These are phyloP conservation scores for Podargus strigoides DNA, from an alignment of 2,797 vertebrate genomes.

Conservation along the genomic window DNA sequence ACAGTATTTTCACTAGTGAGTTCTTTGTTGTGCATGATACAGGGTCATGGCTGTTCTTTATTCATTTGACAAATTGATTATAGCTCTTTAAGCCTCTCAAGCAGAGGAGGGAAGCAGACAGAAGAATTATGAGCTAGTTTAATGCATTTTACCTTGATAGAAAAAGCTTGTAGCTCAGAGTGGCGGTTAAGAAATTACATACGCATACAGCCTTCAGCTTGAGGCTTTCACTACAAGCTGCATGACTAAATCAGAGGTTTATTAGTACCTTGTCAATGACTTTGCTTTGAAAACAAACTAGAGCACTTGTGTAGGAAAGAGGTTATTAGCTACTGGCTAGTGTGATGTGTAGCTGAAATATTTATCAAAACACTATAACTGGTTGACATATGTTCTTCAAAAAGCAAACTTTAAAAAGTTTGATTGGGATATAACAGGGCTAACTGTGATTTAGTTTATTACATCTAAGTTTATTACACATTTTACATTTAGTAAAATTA, in stretches of 20 bases:
- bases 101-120: slow-evolving; percentile 65
- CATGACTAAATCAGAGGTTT: slow-evolving; percentile 18
- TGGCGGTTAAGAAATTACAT: slow-evolving; percentile 37
- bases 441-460: not conserved
- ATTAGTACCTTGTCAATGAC: slow-evolving; percentile 7
- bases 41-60: slow-evolving; percentile 47
- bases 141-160: slow-evolving; percentile 63
- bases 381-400: not conserved
- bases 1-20: slow-evolving; percentile 40
- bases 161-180: slow-evolving; percentile 42
- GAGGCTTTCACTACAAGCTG: slow-evolving; percentile 31
- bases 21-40: slow-evolving; percentile 40
- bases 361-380: not conserved
- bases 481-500: not conserved
- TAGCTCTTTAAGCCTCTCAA: slow-evolving; percentile 61
- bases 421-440: not conserved
- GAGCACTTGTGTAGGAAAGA: not conserved
- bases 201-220: slow-evolving; percentile 3
- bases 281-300: not conserved
- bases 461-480: not conserved
- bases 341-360: not conserved
- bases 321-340: not conserved
- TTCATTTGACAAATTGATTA: slow-evolving; percentile 61
- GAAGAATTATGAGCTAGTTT: slow-evolving; percentile 64
- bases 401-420: not conserved